phyloP scores from a whole-genome alignment of 2,113 vertebrate species.

The Spheniscus mendiculus region DNA sequence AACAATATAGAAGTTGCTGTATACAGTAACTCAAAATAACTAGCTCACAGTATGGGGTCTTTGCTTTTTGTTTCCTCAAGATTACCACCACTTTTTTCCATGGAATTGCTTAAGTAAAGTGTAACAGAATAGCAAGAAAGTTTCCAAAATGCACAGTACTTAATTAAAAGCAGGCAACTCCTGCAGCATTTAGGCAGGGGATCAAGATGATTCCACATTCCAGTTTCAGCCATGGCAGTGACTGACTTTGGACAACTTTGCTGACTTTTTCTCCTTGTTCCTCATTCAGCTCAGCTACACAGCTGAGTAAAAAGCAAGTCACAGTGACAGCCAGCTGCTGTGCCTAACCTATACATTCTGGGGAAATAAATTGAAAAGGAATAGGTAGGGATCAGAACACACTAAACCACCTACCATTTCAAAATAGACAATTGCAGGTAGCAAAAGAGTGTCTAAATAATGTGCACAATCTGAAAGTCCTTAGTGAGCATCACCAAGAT shows the following conservation, averaged over 20 bases:
- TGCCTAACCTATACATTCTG: background rate
- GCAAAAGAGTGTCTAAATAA: background rate
- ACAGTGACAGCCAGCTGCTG: slow-evolving; percentile 44
- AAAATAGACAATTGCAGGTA: background rate
- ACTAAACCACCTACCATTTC: background rate
- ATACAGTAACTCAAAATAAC: background rate
- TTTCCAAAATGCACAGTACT: background rate
- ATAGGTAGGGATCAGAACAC: background rate
- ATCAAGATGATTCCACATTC: background rate
- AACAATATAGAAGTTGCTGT: background rate
- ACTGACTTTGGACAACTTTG: slow-evolving; percentile 32
- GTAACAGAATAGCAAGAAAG: background rate
- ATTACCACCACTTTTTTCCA: background rate
- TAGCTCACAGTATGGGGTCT: background rate
- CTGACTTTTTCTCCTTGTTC: slow-evolving; percentile 24
- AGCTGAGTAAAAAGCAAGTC: slow-evolving; percentile 36
- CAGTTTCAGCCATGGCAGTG: background rate
- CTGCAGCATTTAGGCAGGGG: background rate
- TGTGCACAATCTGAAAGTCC: background rate
- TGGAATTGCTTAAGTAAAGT: background rate
- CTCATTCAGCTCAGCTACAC: slow-evolving; percentile 48
- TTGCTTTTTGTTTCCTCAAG: background rate
- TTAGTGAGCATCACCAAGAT: background rate
- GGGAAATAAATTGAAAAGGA: slow-evolving; percentile 47
- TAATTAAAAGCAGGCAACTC: background rate